phyloP scores from a whole-genome alignment of 2,797 vertebrate genomes.

The Melanotaenia trifasciata region DNA sequence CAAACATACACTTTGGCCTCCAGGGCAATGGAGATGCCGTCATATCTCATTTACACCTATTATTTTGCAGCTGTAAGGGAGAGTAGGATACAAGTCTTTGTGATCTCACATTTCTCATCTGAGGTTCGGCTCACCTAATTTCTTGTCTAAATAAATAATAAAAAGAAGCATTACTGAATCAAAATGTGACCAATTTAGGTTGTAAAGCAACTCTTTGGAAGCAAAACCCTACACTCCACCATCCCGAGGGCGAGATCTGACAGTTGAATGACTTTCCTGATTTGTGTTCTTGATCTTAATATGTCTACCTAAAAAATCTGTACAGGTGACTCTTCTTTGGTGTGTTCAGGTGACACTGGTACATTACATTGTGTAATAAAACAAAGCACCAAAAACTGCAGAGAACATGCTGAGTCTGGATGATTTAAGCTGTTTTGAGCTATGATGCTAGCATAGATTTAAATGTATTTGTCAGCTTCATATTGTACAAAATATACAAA shows the following conservation, averaged over 20 bases:
- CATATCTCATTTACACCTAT: conserved; percentile 72
- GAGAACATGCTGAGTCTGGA: not conserved
- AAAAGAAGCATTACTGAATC: not conserved
- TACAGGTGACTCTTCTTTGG: not conserved
- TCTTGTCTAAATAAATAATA: conserved; percentile 13
- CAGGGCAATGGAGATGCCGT: conserved; percentile 61
- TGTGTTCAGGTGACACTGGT: too few species aligned
- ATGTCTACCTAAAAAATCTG: not conserved
- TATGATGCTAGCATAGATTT: not conserved
- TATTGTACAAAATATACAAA: not conserved
- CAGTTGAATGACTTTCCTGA: not conserved
- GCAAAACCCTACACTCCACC: not conserved
- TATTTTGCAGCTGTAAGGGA: conserved; percentile 45
- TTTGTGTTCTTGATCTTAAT: not conserved
- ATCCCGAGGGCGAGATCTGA: not conserved
- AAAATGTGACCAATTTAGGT: not conserved
- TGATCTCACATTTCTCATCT: conserved; percentile 15
- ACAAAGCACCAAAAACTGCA: not conserved
- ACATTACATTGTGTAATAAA: not conserved
- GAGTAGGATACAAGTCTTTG: conserved; percentile 19
- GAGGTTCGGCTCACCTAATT: conserved; percentile 7
- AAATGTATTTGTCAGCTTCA: not conserved
- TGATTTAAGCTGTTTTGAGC: not conserved
- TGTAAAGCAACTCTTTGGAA: not conserved
- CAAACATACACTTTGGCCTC: conserved; percentile 29